phyloP scores from a whole-genome alignment of 2,113 vertebrate genomes.

The Canis aureus region DNA sequence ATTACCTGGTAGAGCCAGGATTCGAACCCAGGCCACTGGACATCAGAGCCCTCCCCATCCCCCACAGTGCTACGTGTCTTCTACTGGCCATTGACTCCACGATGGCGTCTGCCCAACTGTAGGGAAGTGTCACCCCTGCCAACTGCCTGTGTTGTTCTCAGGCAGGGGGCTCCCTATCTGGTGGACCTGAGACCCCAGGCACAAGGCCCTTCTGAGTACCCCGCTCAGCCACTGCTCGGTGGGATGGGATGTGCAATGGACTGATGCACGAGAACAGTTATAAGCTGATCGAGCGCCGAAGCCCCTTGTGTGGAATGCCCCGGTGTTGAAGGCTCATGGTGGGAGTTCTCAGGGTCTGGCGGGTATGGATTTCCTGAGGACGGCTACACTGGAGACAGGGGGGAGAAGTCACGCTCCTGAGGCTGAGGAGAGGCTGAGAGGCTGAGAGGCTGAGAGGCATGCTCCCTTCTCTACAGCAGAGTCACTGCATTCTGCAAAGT shows the following conservation, averaged over 20 bases:
- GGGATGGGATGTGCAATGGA: accelerated
- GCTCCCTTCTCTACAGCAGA: background rate
- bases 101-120: background rate
- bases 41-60: background rate
- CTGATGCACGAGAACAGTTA: background rate
- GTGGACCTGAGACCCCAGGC: accelerated
- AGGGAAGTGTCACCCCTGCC: accelerated
- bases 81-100: too few species aligned
- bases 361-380: background rate
- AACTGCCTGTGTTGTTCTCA: background rate
- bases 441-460: too few species aligned
- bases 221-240: accelerated
- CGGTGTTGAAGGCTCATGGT: too few species aligned
- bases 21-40: background rate
- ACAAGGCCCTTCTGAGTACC: background rate
- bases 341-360: too few species aligned
- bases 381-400: accelerated
- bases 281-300: background rate
- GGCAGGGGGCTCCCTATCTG: background rate
- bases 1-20: background rate
- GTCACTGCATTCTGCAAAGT: accelerated
- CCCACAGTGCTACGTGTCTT: too few species aligned
- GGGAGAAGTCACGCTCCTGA: too few species aligned
- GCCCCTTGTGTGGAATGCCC: accelerated
- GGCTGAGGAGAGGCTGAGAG: too few species aligned